Evolutionary conservation across 2,113 vertebrate genomes (phyloP).

Genomic region (Lucifuga dentata): DNA sequence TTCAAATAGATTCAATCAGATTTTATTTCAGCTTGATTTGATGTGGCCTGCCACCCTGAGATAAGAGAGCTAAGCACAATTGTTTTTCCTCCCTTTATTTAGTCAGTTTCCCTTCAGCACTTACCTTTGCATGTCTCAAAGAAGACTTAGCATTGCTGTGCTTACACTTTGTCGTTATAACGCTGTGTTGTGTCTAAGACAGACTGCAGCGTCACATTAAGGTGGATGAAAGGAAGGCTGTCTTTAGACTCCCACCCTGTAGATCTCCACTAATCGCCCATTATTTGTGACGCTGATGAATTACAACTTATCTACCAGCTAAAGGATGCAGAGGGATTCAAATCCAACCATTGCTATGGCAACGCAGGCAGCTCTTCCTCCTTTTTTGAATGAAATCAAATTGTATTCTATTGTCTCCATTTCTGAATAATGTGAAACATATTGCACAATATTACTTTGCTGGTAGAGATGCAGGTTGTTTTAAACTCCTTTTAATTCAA

Average conservation of each 20-base stretch:
- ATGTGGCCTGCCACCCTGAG: conserved; percentile 30
- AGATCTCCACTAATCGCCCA: conserved; percentile 36
- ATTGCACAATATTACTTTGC: conserved; percentile 34
- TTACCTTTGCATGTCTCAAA: conserved; percentile 45
- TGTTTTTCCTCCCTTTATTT: conserved; percentile 45
- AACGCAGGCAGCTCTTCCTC: conserved; percentile 49
- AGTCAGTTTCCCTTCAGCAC: conserved; percentile 45
- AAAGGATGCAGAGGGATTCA: conserved; percentile 31
- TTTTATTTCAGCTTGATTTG: conserved; percentile 7
- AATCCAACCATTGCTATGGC: conserved; percentile 53
- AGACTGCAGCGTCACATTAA: conserved; percentile 10
- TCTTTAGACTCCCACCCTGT: conserved; percentile 16
- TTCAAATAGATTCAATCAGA: conserved; percentile 21
- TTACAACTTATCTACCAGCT: conserved; percentile 42
- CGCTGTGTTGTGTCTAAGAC: conserved; percentile 31
- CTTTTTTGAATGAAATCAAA: conserved; percentile 54
- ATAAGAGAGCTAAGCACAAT: conserved; percentile 45
- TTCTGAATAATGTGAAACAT: conserved; percentile 51
- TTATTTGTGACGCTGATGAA: conserved; percentile 39
- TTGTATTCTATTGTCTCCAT: conserved; percentile 38
- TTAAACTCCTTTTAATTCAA: conserved; percentile 8
- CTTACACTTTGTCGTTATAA: conserved; percentile 60
- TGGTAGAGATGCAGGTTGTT: conserved; percentile 16
- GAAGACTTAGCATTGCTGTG: conserved; percentile 63
- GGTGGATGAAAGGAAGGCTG: conserved; percentile 32